phyloP scores from a whole-genome alignment of 92 coral and sea anemone species.

The Muricea muricata region DNA sequence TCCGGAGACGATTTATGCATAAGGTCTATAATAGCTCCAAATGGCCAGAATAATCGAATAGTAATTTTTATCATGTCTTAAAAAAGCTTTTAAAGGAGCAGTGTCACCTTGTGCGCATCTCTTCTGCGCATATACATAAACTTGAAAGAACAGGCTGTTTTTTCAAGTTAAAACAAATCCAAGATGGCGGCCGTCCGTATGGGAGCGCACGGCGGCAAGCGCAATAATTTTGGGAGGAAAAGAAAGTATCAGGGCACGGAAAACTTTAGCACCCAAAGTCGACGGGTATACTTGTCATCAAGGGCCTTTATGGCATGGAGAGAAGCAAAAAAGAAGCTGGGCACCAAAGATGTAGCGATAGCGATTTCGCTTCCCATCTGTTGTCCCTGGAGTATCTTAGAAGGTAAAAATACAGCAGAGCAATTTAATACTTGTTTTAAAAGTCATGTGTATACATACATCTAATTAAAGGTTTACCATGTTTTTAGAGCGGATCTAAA shows the following conservation, averaged over 20 bases:
- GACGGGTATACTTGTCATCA: neutral
- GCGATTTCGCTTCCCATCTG: neutral
- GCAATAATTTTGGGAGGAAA: neutral
- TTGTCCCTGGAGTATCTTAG: neutral
- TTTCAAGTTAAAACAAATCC: slow-evolving; percentile 1
- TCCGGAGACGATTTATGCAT: too few relatives aligned
- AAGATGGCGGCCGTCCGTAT: neutral
- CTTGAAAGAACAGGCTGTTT: slow-evolving; percentile 1
- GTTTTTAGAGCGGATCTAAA: neutral
- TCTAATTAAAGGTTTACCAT: neutral
- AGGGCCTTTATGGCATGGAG: too few relatives aligned
- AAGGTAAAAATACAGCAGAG: neutral
- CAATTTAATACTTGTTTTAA: neutral
- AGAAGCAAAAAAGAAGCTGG: neutral
- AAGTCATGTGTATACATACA: neutral
- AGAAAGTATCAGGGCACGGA: neutral
- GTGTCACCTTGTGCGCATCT: neutral
- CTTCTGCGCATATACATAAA: neutral
- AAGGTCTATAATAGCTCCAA: too few relatives aligned
- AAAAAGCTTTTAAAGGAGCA: slow-evolving; percentile 14
- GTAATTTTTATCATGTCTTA: too few relatives aligned
- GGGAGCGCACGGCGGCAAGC: too few relatives aligned
- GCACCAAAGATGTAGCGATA: neutral
- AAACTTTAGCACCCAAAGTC: neutral
- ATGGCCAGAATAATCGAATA: too few relatives aligned